A percentile compares a stretch with the other conserved stretches of the same genome.
Evolutionary conservation across 2,797 vertebrate species (phyloP).

Genomic region (Acestrorhynchus altus): DNA sequence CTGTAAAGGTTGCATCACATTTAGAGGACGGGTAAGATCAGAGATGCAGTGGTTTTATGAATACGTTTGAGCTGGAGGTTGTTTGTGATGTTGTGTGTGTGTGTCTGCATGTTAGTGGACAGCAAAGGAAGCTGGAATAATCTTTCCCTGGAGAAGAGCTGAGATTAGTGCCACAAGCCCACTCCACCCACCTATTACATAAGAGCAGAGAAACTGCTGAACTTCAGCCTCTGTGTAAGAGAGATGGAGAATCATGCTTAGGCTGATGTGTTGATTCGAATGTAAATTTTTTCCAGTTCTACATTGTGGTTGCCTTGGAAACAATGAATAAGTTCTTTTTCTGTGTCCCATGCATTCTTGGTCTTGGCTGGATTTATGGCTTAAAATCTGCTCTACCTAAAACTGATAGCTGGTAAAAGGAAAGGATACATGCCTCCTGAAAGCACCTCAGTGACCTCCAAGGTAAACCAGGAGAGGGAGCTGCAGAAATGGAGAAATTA

Average conservation of each 20-base stretch:
- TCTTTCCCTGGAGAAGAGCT: constrained; percentile 63
- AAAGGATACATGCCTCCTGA: not conserved
- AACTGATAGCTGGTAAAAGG: not conserved
- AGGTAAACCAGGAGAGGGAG: not conserved
- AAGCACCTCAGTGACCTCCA: not conserved
- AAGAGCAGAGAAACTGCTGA: constrained; percentile 62
- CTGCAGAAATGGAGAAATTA: not conserved
- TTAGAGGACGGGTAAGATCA: not conserved
- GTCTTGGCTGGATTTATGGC: constrained; percentile 11
- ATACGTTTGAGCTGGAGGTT: constrained; percentile 5
- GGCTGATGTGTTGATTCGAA: constrained; percentile 53
- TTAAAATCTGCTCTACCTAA: constrained; percentile 12
- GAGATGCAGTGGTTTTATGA: constrained; percentile 40
- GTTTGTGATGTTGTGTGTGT: constrained; percentile 30
- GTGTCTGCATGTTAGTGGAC: constrained; percentile 46
- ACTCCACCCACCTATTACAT: constrained; percentile 75
- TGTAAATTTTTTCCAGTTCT: constrained; percentile 59
- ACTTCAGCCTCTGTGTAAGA: constrained; percentile 54
- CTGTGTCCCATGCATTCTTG: constrained; percentile 14
- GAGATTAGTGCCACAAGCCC: constrained; percentile 68
- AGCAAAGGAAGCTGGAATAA: constrained; percentile 70
- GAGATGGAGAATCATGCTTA: constrained; percentile 49
- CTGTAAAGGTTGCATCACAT: not conserved
- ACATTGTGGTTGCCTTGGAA: constrained; percentile 73
- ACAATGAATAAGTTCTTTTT: constrained; percentile 56